Evolutionary conservation across 1,140 invertebrate species (phyloP).

Genomic region (Potamilus streckersoni): DNA sequence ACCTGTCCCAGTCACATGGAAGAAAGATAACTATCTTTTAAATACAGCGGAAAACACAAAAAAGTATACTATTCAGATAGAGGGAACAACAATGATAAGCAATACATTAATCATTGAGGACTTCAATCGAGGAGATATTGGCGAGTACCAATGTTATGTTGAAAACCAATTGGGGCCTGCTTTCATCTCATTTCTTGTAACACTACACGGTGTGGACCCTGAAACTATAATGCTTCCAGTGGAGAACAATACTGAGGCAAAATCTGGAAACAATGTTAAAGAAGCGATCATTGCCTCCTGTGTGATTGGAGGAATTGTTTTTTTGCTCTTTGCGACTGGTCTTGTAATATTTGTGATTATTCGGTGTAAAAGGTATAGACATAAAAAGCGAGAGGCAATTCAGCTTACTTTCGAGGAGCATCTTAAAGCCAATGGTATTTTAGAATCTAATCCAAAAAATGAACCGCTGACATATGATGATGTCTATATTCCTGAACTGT

Average conservation of each 20-base stretch:
- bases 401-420: conserved; percentile 48
- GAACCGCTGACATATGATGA: conserved; percentile 18
- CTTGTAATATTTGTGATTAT: conserved; percentile 34
- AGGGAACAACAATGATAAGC: conserved; percentile 11
- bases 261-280: conserved; percentile 12
- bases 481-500: conserved; percentile 9
- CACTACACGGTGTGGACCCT: conserved; percentile 37
- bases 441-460: conserved; percentile 18
- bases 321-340: conserved; percentile 35
- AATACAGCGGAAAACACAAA: conserved; percentile 13
- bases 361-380: conserved; percentile 31
- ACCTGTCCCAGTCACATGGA: conserved; percentile 38
- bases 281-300: conserved; percentile 47
- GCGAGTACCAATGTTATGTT: conserved; percentile 49
- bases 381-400: conserved; percentile 40
- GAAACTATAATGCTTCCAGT: conserved; percentile 7
- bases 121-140: conserved; percentile 46
- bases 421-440: conserved; percentile 40
- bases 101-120: conserved; percentile 38
- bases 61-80: conserved; percentile 37
- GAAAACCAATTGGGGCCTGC: conserved; percentile 48
- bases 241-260: neutral
- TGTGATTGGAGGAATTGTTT: conserved; percentile 44
- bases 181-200: conserved; percentile 47
- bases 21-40: conserved; percentile 28